Evolutionary conservation across 2,888 invertebrate species (phyloP).

Genomic region (Anticlea derivata): DNA sequence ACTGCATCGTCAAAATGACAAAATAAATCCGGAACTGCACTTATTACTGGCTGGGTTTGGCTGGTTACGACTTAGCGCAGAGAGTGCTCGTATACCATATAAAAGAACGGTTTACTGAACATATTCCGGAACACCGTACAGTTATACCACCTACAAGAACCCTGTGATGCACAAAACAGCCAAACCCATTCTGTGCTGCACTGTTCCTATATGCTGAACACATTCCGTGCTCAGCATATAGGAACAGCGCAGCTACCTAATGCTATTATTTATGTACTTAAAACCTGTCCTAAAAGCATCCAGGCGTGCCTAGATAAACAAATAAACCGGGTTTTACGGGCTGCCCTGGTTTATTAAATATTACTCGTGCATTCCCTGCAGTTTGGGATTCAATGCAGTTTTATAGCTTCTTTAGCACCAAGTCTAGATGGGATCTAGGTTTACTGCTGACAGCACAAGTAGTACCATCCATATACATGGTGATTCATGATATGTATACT

Average conservation of each 20-base stretch:
- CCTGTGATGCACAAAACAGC: too few species aligned
- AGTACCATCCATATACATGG: too few species aligned
- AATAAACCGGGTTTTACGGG: slow-evolving; percentile 24
- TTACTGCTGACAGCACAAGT: slow-evolving; percentile 16
- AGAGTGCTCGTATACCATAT: background rate
- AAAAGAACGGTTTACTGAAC: too few species aligned
- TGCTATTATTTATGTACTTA: slow-evolving; percentile 4
- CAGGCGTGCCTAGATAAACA: slow-evolving; percentile 27
- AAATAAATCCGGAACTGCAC: slow-evolving; percentile 9
- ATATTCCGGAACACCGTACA: too few species aligned
- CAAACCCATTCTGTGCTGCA: too few species aligned
- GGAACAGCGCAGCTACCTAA: background rate
- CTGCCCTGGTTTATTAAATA: slow-evolving; percentile 26
- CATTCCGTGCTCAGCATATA: too few species aligned
- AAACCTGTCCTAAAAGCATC: slow-evolving; percentile 25
- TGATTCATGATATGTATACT: too few species aligned
- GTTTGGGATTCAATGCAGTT: slow-evolving; percentile 12
- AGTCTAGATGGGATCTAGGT: slow-evolving; percentile 17
- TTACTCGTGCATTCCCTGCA: slow-evolving; percentile 14
- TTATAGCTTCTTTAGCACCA: slow-evolving; percentile 23
- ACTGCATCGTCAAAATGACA: slow-evolving; percentile 6
- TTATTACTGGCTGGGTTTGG: slow-evolving; percentile 16
- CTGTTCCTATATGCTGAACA: too few species aligned
- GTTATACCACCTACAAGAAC: too few species aligned
- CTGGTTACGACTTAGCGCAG: slow-evolving; percentile 1